These are phyloP conservation scores for Sitophilus oryzae DNA, from an alignment of 1,140 invertebrate species.

Conservation along the genomic window DNA sequence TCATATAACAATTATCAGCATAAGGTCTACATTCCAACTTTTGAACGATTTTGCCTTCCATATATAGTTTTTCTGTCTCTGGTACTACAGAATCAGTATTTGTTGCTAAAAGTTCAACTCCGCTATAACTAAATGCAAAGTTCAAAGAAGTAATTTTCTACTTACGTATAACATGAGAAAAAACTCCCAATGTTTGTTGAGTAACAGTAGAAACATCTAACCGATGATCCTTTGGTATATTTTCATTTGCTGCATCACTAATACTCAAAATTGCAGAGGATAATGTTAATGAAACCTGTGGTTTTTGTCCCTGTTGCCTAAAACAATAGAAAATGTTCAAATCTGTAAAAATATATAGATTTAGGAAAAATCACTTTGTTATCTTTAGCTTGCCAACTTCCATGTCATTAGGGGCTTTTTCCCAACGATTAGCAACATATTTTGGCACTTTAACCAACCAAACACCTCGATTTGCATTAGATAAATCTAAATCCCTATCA, in stretches of 20 bases:
- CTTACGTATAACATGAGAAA: conserved; percentile 72
- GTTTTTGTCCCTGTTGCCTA: conserved; percentile 55
- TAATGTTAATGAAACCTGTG: conserved; percentile 64
- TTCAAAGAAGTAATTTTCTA: conserved; percentile 25
- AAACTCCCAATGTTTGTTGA: conserved; percentile 81
- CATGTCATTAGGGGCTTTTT: conserved; percentile 68
- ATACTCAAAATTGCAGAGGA: conserved; percentile 65
- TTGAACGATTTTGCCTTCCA: conserved; percentile 92
- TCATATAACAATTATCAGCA: conserved; percentile 82
- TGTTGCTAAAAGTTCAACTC: conserved; percentile 45
- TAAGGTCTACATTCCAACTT: conserved; percentile 89
- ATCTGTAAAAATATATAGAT: conserved; percentile 2
- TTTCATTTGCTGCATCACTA: conserved; percentile 62
- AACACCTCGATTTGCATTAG: conserved; percentile 81
- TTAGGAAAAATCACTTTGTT: conserved; percentile 53
- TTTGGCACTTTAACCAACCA: conserved; percentile 97
- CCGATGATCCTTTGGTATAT: conserved; percentile 82
- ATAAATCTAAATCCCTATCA: conserved; percentile 76
- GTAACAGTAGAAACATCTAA: conserved; percentile 84
- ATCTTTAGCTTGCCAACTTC: conserved; percentile 78
- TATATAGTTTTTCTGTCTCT: conserved; percentile 75
- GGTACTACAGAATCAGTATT: conserved; percentile 60
- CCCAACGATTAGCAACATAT: conserved; percentile 88
- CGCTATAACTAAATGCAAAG: neutral
- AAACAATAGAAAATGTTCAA: conserved; percentile 36